These are phyloP conservation scores for Plecotus auritus DNA, from an alignment of 2,113 vertebrate genomes.

Conservation along the genomic window DNA sequence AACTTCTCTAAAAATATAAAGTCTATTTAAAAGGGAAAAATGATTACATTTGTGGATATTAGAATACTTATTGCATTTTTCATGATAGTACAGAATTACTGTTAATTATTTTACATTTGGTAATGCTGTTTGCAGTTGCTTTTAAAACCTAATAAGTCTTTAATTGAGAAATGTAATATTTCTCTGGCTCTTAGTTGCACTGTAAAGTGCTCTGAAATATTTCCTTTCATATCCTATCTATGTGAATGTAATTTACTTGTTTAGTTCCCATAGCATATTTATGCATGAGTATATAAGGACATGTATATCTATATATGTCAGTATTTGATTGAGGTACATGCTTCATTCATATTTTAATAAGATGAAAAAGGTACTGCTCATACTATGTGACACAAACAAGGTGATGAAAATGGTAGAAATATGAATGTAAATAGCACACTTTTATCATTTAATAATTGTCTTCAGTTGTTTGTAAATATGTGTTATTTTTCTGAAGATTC, in stretches of 20 bases:
- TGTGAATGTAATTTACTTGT: neutral
- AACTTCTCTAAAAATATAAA: neutral
- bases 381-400: neutral
- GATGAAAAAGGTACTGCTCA: neutral
- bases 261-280: neutral
- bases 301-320: neutral
- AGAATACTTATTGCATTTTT: neutral
- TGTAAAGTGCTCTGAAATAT: neutral
- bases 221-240: neutral
- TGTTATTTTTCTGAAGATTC: slow-evolving; percentile 35
- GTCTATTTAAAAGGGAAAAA: neutral
- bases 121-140: neutral
- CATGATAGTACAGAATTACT: neutral
- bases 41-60: neutral
- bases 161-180: neutral
- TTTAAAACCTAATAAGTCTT: neutral
- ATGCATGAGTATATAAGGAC: neutral
- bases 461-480: slow-evolving; percentile 36
- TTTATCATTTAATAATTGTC: neutral
- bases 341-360: slow-evolving; percentile 9
- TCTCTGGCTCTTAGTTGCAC: neutral
- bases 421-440: neutral
- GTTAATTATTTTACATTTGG: neutral
- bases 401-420: neutral
- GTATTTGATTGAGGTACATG: neutral